Base-by-base conservation (phyloP, 2,888 invertebrate genomes). In the Stratiomys singularior region DNA sequence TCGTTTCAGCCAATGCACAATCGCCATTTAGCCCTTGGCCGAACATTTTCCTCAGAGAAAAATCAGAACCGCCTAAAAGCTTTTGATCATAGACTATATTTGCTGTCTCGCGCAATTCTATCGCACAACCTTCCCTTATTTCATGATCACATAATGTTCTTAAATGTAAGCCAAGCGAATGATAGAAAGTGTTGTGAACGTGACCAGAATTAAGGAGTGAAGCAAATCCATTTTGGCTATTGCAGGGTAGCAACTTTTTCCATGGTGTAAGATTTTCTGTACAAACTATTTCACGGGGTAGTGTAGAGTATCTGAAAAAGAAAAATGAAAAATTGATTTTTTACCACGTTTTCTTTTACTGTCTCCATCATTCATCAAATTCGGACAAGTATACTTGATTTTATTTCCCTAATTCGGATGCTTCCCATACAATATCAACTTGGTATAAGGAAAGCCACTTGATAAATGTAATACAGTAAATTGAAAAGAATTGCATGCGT, bases 181-280 rank as follows among this genome's bases (percentile, higher is more conserved):
- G 96, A 85, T 96, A 98, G 83, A 95, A 94, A 1, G 97, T 95
- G 84, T 96, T 96, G 85, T 97, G 96, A 77, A 98, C 93, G 85
- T 93, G 92, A 76, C 95, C 94, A 0, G 98, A 95, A 86, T 97
- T 97, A 3, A 99, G 89, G 72, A 99, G 87, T 0, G 95, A 93
- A 18, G 95, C 93, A 82, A 99, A 89, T 1, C 99, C 99, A 83
- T 91, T 91, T 85, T 91, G 93, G n/a, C 94, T 93, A 86, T 95
- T 94, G 88, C 99, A 99, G 0, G 99, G 99, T 64, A 99, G 87
- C 3, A 99, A 88, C 85, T 99, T 99, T 84, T 97, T 97, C 94
- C 98, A 99, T 0, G 99, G 99, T 15, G 99, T 99, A 82, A 99
- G 88, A 88, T 99, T 99, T 88, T 99, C 99, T 0, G 99, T 99